phyloP scores from a whole-genome alignment of 2,888 invertebrate species.

The Papilio gigon region DNA sequence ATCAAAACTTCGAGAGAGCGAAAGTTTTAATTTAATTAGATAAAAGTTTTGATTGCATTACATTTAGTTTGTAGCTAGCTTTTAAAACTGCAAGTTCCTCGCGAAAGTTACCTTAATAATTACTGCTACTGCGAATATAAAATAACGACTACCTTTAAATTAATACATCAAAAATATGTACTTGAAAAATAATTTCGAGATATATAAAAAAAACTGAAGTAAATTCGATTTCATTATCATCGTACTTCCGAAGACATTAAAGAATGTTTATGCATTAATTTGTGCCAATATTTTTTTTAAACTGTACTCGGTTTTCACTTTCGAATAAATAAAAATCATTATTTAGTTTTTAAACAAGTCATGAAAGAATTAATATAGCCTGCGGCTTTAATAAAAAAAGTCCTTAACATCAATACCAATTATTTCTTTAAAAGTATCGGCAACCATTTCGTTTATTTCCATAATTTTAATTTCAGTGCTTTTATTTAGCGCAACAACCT shows the following conservation, averaged over 20 bases:
- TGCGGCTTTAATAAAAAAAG: background rate
- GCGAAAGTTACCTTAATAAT: background rate
- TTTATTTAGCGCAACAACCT: slow-evolving; percentile 9
- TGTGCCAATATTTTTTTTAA: background rate
- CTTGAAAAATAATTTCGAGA: too few species aligned
- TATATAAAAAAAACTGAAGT: too few species aligned
- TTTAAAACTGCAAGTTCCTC: background rate
- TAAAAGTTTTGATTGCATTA: slow-evolving; percentile 1
- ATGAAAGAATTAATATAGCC: background rate
- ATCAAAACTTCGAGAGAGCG: slow-evolving; percentile 6
- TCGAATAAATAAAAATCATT: background rate
- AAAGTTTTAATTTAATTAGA: slow-evolving; percentile 13
- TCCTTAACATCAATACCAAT: background rate
- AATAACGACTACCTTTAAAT: too few species aligned
- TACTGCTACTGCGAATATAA: background rate
- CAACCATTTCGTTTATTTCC: background rate
- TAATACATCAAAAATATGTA: too few species aligned
- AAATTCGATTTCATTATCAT: background rate
- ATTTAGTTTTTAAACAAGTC: background rate
- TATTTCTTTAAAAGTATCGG: background rate
- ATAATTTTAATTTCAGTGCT: slow-evolving; percentile 7
- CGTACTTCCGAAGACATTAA: background rate
- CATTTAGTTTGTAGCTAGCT: background rate
- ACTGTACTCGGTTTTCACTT: background rate
- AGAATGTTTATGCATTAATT: background rate